Base-by-base conservation (phyloP, 2,113 vertebrate species). In the Marmota monax region DNA sequence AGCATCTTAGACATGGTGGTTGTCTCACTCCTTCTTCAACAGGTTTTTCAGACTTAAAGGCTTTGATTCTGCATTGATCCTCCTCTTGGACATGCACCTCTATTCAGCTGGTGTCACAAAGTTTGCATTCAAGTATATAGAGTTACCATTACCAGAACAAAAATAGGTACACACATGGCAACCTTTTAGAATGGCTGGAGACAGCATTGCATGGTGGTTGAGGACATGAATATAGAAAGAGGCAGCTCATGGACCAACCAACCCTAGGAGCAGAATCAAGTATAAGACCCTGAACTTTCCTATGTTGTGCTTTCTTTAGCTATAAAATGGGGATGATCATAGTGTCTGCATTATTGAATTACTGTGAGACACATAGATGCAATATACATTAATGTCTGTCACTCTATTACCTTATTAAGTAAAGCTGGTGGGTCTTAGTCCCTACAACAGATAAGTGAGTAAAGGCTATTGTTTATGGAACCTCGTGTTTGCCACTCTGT, bases 401-500 rank as follows among this genome's bases (percentile, higher is more conserved):
- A 70, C 34, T n/a, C 8, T 8, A 42, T 51, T 69, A 1, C 23
- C 23, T 48, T 48, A 39, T 7, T 42, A 67, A 32, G 7, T 67
- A 79, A 93, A 72, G 5, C 48, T 73, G 25, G 2, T 73, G n/a
- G 76, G 34, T 32, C 17, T 56, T 94, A 39, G 20, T 72, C n/a
- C 9, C 10, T 42, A 39, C 4, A 34, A 18, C 5, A 37, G 17
- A 73, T 77, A 78, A 61, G 32, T 42, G 17, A 8, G 16, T 53
- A 20, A 74, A 83, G 18, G 56, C 9, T 61, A 1, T 8, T 80
- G 23, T 39, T 86, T 90, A n/a, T 77, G 11, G 9, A 90, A 77
- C 56, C 9, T 45, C 72, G 0, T 29, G 4, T 61, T 61, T 1
- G 29, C 11, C 17, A 61, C 0, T 11, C 0, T 73, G 6, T 7